phyloP scores from a whole-genome alignment of 2,113 vertebrate species.

The Archilochus colubris region DNA sequence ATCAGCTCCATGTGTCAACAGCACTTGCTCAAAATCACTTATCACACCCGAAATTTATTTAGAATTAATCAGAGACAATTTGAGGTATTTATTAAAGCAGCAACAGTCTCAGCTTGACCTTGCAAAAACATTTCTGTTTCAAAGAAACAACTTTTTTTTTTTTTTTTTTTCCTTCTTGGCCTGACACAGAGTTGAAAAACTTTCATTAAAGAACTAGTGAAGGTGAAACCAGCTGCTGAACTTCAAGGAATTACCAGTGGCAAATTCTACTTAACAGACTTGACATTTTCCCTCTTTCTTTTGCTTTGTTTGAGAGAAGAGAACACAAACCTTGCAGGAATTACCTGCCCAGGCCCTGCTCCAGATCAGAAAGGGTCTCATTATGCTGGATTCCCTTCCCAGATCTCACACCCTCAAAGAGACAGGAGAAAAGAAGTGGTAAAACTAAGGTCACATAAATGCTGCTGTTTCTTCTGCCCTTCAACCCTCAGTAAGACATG shows the following conservation, averaged over 20 bases:
- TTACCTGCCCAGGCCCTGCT: background rate
- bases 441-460: background rate
- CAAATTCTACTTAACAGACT: background rate
- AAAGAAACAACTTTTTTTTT: background rate
- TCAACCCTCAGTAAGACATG: background rate
- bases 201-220: background rate
- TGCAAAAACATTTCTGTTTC: slow-evolving; percentile 11
- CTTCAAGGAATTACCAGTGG: background rate
- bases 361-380: background rate
- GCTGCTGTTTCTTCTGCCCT: background rate
- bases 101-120: slow-evolving; percentile 57
- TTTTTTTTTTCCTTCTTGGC: background rate
- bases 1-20: slow-evolving; percentile 44
- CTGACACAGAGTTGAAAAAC: background rate
- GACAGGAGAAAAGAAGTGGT: background rate
- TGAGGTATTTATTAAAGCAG: slow-evolving; percentile 60
- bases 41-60: slow-evolving; percentile 2
- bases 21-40: slow-evolving; percentile 49
- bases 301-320: background rate
- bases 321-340: background rate
- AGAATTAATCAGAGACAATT: slow-evolving; percentile 63
- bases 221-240: background rate
- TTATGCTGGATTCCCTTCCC: rapidly evolving
- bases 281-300: background rate
- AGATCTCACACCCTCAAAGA: background rate